These are phyloP conservation scores for Proteles cristata DNA, from an alignment of 2,113 vertebrate genomes.

Conservation along the genomic window DNA sequence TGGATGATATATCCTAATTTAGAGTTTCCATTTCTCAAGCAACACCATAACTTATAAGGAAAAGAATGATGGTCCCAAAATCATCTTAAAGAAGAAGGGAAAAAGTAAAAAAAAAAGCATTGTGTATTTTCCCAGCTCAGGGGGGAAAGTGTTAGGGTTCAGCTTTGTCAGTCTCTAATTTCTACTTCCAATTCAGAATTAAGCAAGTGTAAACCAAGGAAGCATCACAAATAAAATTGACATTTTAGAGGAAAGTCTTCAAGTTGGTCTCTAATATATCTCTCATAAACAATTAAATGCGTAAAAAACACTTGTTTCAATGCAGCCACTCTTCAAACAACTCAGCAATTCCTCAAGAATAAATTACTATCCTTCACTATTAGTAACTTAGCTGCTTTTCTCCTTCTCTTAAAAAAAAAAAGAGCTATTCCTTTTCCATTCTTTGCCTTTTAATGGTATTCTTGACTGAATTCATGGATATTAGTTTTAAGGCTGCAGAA, in stretches of 20 bases:
- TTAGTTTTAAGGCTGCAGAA: neutral
- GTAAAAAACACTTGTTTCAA: neutral
- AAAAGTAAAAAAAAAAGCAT: neutral
- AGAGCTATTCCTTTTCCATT: neutral
- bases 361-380: neutral
- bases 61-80: neutral
- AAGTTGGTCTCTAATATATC: neutral
- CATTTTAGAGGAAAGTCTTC: constrained; percentile 28
- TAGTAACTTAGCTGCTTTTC: neutral
- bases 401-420: neutral
- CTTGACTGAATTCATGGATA: neutral
- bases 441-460: constrained; percentile 16
- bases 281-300: neutral
- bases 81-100: neutral
- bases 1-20: neutral
- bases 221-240: constrained; percentile 38
- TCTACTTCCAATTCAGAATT: constrained; percentile 11
- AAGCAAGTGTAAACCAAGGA: constrained; percentile 28
- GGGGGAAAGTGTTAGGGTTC: constrained; percentile 3
- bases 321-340: neutral
- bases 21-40: constrained; percentile 49
- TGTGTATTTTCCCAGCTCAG: neutral
- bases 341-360: constrained; percentile 41
- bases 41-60: neutral
- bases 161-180: constrained; percentile 28